phyloP scores from a whole-genome alignment of 2,888 invertebrate genomes.

The Ypsolopha sequella region DNA sequence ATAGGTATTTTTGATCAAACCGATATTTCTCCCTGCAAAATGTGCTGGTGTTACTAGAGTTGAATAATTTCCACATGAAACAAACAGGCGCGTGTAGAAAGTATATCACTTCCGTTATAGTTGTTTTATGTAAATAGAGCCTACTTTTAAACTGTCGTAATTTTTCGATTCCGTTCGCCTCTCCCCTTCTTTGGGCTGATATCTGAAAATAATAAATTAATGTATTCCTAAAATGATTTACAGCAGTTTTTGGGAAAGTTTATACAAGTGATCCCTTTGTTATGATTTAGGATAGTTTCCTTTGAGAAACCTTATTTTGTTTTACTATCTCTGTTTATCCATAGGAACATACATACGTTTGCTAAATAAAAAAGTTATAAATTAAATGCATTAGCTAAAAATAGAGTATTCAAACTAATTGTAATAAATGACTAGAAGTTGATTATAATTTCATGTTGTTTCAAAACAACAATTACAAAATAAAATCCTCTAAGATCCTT shows the following conservation, averaged over 20 bases:
- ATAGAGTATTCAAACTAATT: too few species aligned
- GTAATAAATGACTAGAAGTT: too few species aligned
- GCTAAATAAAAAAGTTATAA: neutral
- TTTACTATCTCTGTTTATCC: too few species aligned
- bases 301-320: slow-evolving; percentile 1
- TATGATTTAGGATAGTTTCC: slow-evolving; percentile 45
- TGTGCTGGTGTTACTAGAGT: too few species aligned
- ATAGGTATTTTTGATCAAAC: neutral
- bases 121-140: slow-evolving; percentile 65
- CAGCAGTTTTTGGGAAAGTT: too few species aligned
- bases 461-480: too few species aligned
- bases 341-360: neutral
- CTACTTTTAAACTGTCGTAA: slow-evolving; percentile 70
- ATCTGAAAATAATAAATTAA: slow-evolving; percentile 59
- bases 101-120: slow-evolving; percentile 62
- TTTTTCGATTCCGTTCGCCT: slow-evolving; percentile 65
- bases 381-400: too few species aligned
- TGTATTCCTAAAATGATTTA: slow-evolving; percentile 34
- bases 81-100: slow-evolving; percentile 36
- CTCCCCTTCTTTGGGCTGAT: slow-evolving; percentile 59
- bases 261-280: neutral
- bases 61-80: slow-evolving; percentile 9
- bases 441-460: too few species aligned
- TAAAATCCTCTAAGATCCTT: too few species aligned
- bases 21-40: neutral